Base-by-base conservation (phyloP, 2,888 invertebrate genomes). In the Acanthosepion pharaonis region DNA sequence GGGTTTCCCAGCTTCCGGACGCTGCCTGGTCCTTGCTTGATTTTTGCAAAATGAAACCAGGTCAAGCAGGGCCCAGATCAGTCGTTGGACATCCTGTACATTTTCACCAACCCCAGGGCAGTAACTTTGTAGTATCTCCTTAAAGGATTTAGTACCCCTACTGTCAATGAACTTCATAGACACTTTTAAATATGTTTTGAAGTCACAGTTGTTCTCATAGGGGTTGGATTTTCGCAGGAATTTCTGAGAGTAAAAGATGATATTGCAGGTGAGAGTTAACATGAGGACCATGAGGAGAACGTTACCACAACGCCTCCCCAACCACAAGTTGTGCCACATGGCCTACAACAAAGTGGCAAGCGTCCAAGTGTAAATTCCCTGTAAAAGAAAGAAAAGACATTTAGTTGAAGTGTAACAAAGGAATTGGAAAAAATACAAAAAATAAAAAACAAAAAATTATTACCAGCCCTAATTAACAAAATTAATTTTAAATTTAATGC, bases 241-340 rank as follows among this genome's bases (percentile, higher is more conserved):
- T 20, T 23, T 25, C 28, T 64, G 94, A 33, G 94, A 94, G 18
- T 94, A 94, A 48, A 94, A 94, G 42, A 94, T 64, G 9, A 94
- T 94, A 42, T 94, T 94, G 64, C 55, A 94, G 64, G 94, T 94
- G 20, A 94, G 94, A 2, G 64, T 94, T 23, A 64, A 28, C 94
- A 94, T 94, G 28, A 94, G 94, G 55, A 64, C 55, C 49, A 93
- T 93, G 53, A 93, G 53, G 93, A 93, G 28, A 42, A 93, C 96
- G 11, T 95, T 96, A 20, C 96, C 96, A 92, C 95, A 96, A 94
- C 95, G 96, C n/a, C 96, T 96, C 94, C 95, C 96, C 33, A 94
- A 95, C 91, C 94, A 95, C 51, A 95, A 95, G 78, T 95, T 96
- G 94, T 96, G 96, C 94, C 95, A 93, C 93, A 93, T 93, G 51